A percentile compares a stretch with the other conserved stretches of the same genome.
Evolutionary conservation across 2,888 invertebrate species (phyloP).

Genomic region (Diadromus collaris): DNA sequence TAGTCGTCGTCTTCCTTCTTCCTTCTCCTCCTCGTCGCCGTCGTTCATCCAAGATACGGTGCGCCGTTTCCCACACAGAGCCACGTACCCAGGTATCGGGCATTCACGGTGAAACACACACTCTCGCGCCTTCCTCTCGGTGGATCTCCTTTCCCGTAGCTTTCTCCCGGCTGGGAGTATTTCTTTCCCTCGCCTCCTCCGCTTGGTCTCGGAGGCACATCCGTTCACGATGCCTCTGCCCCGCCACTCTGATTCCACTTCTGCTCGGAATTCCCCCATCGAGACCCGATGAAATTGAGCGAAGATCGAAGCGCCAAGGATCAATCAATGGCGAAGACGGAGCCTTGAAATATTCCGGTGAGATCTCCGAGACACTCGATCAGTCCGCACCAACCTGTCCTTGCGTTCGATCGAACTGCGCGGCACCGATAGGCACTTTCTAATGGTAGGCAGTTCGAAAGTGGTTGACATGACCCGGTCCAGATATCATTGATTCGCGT

Average conservation of each 20-base stretch:
- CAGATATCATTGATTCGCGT: not conserved
- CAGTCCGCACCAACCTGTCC: not conserved
- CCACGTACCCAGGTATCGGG: not conserved
- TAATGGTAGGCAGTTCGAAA: not conserved
- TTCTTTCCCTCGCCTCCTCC: constrained; percentile 59
- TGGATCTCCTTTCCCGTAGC: constrained; percentile 56
- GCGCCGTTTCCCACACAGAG: constrained; percentile 24
- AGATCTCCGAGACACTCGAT: not conserved
- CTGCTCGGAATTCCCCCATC: constrained; percentile 30
- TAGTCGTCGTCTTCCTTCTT: constrained; percentile 62
- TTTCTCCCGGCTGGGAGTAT: constrained; percentile 55
- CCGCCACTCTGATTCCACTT: constrained; percentile 45
- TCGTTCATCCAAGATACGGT: constrained; percentile 52
- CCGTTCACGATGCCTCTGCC: constrained; percentile 43
- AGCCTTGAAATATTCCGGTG: not conserved
- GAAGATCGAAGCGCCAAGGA: constrained; percentile 25
- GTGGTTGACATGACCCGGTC: not conserved
- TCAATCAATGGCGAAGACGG: not conserved
- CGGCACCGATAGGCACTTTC: constrained; percentile 2
- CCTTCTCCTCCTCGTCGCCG: constrained; percentile 50
- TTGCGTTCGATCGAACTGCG: not conserved
- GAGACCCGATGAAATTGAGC: constrained; percentile 27
- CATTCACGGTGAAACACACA: constrained; percentile 7
- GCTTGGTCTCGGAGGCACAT: constrained; percentile 38
- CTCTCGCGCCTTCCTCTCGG: constrained; percentile 34